Base-by-base conservation (phyloP, 2,888 invertebrate genomes). In the Spodoptera littoralis region DNA sequence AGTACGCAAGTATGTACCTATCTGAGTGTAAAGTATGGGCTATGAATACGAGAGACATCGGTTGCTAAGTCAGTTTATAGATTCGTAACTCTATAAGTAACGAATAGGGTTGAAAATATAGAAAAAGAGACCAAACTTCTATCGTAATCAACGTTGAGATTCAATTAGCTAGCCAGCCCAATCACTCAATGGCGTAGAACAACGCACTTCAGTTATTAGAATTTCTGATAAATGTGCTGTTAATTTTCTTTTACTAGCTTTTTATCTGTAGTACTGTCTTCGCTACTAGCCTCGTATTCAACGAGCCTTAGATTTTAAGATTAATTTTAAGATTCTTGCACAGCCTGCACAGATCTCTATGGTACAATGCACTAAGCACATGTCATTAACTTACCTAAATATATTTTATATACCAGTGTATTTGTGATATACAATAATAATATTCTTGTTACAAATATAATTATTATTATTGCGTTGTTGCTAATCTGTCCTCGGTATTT, bases 351-450 rank as follows among this genome's bases (percentile, higher is more conserved):
- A 30, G 41, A 62, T 62, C 49, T 64, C 42, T 63, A 56, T 36
- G 42, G 44, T 62, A 67, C 59, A 60, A 55, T 55, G 70, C 75
- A 75, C 78, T 27, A 53, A 48, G 68, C 74, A 68, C 77, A 58
- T 58, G 13, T 65, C 36, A 53, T 70, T 56, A 36, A 75, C 42
- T 69, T 62, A 70, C 22, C 56, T 70, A 48, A 71, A 76, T 71
- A 71, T 75, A 75, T 71, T 71, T 71, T 60, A 46, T 73, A 71
- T 71, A 71, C 55, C 61, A 60, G 18, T 62, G 49, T 68, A 58
- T 50, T 77, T 73, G 58, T 74, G 74, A 67, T 76, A 60, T 56
- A 71, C 52, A 46, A 58, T 45, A 50, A 60, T 57, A 24, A 51
- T 67, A 59, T 63, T 71, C 60, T 69, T 65, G 61, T 69, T 78